Base-by-base conservation (phyloP, 1,140 invertebrate genomes). In the Drosophila virilis region DNA sequence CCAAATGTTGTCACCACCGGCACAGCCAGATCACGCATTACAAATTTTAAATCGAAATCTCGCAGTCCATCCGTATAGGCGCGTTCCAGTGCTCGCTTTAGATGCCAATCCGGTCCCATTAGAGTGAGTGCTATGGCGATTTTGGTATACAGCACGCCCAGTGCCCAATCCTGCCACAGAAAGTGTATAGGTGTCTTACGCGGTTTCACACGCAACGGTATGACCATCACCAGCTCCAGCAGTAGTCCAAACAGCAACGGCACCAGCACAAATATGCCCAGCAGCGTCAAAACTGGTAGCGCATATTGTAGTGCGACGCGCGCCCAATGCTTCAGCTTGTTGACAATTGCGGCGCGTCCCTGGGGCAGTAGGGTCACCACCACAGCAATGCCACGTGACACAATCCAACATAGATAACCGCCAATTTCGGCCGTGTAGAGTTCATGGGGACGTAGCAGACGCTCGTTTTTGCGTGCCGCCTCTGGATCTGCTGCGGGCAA, bases 131-230 rank as follows among this genome's bases (percentile, higher is more conserved):
- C 98, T 80, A 97, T 98, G n/a, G 98, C 96, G 66, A 99, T 99
- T 94, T 99, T 99, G 2, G 98, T 98, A 91, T 99, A 99, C 0
- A 99, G 93, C 7, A 99, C 97, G 9, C 99, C 98, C 6, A 99
- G 93, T 0, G 98, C 98, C 98, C 98, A 99, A 93, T 99, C 97
- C 94, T 99, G 96, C 96, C 96, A 97, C n/a, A 98, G 95, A 91
- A 98, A 99, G 54, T 98, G 95, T 6, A 99, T 96, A 0, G 98
- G 98, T 13, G 98, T 98, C 92, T 99, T 98, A 80, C 97, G 95
- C 3, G 99, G 92, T 0, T 98, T 97, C 8, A 99, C 97, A n/a
- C 98, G 93, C 6, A 99, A 93, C 0, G 98, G 98, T 6, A 98
- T 96, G 10, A 99, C 96, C 13, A 99, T 94, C 0, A 99, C 97